These are phyloP conservation scores for Dendropsophus ebraccatus DNA, from an alignment of 2,113 vertebrate genomes.

Conservation along the genomic window DNA sequence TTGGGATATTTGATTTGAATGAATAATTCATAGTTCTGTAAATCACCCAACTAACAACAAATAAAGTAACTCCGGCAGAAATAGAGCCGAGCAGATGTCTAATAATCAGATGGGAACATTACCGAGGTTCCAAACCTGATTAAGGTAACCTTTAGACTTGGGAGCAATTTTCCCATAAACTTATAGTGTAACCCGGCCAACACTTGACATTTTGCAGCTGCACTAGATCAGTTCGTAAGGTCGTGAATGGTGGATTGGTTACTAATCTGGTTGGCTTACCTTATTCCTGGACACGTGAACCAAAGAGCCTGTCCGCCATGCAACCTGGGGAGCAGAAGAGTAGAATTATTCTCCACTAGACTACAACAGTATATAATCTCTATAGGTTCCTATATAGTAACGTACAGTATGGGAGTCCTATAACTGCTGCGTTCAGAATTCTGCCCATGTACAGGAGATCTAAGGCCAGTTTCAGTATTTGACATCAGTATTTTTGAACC, in stretches of 20 bases:
- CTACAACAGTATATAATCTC: no score
- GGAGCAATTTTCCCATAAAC: background rate
- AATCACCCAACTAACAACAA: constrained; percentile 33
- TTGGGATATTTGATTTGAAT: constrained; percentile 27
- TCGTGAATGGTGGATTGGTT: background rate
- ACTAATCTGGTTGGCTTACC: background rate
- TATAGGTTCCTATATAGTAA: no score
- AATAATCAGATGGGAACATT: background rate
- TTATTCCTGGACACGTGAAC: background rate
- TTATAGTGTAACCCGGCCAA: no score
- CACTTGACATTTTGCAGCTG: background rate
- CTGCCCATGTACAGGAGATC: no score
- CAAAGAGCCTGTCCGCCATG: background rate
- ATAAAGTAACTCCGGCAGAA: constrained; percentile 14
- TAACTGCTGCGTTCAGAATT: no score
- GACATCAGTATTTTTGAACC: no score
- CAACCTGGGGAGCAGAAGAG: no score
- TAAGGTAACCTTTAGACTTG: background rate
- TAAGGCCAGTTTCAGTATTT: no score
- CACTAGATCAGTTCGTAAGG: background rate
- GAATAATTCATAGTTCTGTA: constrained; percentile 45
- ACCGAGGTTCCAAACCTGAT: background rate
- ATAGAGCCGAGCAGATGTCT: background rate
- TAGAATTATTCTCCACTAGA: no score
- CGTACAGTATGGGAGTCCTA: no score